Evolutionary conservation across 2,113 vertebrate species (phyloP).

Genomic region (Megaleporinus macrocephalus): DNA sequence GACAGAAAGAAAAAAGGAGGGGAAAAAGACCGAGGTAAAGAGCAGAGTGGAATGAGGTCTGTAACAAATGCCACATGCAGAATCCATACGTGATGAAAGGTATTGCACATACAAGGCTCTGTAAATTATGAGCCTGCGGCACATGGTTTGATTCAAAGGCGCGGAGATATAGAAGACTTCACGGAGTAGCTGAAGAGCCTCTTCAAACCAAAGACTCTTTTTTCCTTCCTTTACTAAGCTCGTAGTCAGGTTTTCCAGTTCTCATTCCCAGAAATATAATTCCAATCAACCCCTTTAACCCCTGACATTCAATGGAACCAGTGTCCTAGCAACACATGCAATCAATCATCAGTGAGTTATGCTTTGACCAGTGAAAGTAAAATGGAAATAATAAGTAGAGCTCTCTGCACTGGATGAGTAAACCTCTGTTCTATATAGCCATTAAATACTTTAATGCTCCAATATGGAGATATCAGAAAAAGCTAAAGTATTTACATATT

Average conservation of each 20-base stretch:
- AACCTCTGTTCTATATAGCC: no score
- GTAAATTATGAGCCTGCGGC: conserved; percentile 9
- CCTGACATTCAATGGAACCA: neutral
- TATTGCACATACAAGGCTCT: neutral
- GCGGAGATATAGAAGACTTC: neutral
- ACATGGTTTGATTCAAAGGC: conserved; percentile 9
- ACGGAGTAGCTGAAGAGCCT: neutral
- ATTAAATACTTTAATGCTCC: no score
- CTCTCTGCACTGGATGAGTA: no score
- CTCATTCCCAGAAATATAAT: neutral
- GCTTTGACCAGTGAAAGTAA: no score
- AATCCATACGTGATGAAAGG: conserved; percentile 21
- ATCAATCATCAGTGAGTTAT: neutral
- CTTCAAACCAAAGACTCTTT: neutral
- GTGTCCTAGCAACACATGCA: neutral
- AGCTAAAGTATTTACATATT: no score
- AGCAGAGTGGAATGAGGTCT: conserved; percentile 14
- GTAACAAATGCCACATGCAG: conserved; percentile 27
- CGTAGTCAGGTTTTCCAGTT: neutral
- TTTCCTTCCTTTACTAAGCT: neutral
- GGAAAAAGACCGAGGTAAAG: neutral
- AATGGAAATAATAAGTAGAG: no score
- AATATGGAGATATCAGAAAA: no score
- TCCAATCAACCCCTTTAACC: neutral
- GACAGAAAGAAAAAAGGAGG: conserved; percentile 3